Evolutionary conservation across 1,140 invertebrate genomes (phyloP), one percentile per base, ranked within the genome.

Genomic region (Triops longicaudatus): DNA sequence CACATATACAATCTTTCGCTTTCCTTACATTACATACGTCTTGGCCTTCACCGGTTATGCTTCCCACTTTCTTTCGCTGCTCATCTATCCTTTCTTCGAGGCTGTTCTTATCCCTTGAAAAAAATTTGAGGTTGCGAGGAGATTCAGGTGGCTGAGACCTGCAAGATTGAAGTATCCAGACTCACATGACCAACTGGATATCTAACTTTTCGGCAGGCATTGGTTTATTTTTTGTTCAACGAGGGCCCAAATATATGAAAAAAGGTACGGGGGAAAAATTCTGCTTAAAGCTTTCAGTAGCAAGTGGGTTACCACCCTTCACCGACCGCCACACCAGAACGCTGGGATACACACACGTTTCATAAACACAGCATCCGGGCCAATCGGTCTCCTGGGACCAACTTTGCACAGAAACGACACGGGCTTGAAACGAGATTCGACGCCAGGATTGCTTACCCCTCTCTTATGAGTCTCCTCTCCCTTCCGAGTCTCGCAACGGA

Each of bases 21-120:
- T 27, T 73, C 74, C 28, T 31, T 73, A 43, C 73, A 11, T 71
- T 73, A 27, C 31, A 37, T n/a, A 50, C 72, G 22, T 72, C 71
- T 73, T 73, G n/a, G 27, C 73, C 73, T 63, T 72, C 22, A 22
- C 28, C 37, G 78, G 31, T 41, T 77, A 27, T 14, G 44, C 79
- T 50, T 72, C 50, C 74, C 80, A 41, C 50, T 79, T 73, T 79
- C 80, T 78, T 7, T 42, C 42, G 76, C 28, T 27, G 71, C 26
- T 72, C 72, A 72, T 72, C 26, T 73, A 50, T 63, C 31, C 22
- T 76, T 71, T 72, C 77, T 27, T 73, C 26, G 14, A 72, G 42
- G 5, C 41, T 79, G 22, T 78, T 77, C 50, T 26, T 44, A 28
- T 72, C 73, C 31, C 41, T 76, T 44, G 63, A 17, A 75, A 73